Percentiles rank a stretch among this genome's conserved stretches.
Conservation (phyloP, 2,888 invertebrate genomes). For the Drosophila paramelanica region DNA sequence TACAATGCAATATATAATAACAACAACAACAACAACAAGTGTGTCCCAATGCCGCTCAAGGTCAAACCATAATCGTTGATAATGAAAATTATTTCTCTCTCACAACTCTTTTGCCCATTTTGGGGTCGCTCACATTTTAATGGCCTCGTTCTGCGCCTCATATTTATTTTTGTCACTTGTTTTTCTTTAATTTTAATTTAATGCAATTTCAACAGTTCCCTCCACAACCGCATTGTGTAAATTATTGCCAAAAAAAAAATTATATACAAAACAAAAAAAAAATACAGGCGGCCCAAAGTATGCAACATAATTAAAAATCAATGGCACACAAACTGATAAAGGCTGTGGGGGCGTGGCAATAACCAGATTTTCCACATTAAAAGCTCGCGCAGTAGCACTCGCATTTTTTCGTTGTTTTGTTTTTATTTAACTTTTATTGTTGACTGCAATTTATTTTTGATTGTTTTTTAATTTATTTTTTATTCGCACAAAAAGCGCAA, state of each 20-base stretch:
- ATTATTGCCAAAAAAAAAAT: constrained; percentile 73
- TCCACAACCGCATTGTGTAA: constrained; percentile 61
- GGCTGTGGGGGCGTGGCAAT: constrained; percentile 51
- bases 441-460: constrained; percentile 74
- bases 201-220: constrained; percentile 51
- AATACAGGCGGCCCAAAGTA: constrained; percentile 67
- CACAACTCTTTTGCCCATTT: constrained; percentile 15
- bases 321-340: constrained; percentile 82
- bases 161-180: constrained; percentile 74
- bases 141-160: constrained; percentile 53
- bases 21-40: constrained; percentile 23
- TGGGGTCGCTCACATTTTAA: constrained; percentile 54
- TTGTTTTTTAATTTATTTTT: constrained; percentile 80
- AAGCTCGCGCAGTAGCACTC: constrained; percentile 32
- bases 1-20: constrained; percentile 68
- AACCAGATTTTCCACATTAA: constrained; percentile 73
- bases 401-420: constrained; percentile 45
- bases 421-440: constrained; percentile 47
- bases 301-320: constrained; percentile 84
- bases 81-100: constrained; percentile 81
- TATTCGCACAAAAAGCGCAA: constrained; percentile 65
- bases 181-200: constrained; percentile 71
- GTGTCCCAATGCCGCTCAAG: constrained; percentile 80
- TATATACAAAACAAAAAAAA: constrained; percentile 20
- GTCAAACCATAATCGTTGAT: constrained; percentile 84